A percentile compares a stretch with the other conserved stretches of the same genome.
Conservation (phyloP, 2,888 invertebrate genomes). For the Scaptomyza tumidula region DNA sequence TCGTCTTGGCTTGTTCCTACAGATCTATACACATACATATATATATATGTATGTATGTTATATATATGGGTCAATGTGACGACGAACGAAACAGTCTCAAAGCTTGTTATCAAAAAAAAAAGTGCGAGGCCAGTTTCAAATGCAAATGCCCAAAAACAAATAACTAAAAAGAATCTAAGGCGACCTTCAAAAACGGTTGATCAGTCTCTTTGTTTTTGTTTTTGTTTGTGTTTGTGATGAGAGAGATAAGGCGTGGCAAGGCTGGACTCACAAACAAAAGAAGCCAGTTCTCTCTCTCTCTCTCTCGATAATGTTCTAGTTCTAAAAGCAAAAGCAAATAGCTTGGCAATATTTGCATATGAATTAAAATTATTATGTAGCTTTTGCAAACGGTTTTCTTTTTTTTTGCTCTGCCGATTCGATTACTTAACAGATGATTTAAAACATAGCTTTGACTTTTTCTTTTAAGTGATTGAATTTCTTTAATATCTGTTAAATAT, state of each 20-base stretch:
- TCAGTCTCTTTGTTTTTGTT: not conserved
- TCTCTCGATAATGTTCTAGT: constrained; percentile 40
- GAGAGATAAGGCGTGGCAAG: constrained; percentile 37
- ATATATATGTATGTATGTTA: too few species aligned
- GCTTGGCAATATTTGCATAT: constrained; percentile 36
- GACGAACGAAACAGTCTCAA: constrained; percentile 18
- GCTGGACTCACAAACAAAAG: not conserved
- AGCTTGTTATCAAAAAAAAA: constrained; percentile 45
- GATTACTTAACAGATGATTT: too few species aligned
- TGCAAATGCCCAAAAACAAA: constrained; percentile 44
- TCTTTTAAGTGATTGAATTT: too few species aligned
- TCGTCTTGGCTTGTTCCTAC: too few species aligned
- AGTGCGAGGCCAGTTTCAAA: constrained; percentile 35
- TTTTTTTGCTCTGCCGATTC: not conserved
- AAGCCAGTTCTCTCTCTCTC: constrained; percentile 26
- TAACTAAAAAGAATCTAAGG: not conserved
- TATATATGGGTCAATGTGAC: constrained; percentile 59
- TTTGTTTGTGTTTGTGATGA: not conserved
- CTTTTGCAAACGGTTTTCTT: not conserved
- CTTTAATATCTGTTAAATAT: too few species aligned
- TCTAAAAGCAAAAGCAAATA: not conserved
- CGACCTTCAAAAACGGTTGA: constrained; percentile 43
- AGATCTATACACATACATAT: too few species aligned
- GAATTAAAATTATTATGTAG: constrained; percentile 21
- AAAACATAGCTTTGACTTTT: too few species aligned